These are phyloP conservation scores for Coccyzus lansbergi DNA, from an alignment of 2,797 vertebrate species.

Conservation along the genomic window DNA sequence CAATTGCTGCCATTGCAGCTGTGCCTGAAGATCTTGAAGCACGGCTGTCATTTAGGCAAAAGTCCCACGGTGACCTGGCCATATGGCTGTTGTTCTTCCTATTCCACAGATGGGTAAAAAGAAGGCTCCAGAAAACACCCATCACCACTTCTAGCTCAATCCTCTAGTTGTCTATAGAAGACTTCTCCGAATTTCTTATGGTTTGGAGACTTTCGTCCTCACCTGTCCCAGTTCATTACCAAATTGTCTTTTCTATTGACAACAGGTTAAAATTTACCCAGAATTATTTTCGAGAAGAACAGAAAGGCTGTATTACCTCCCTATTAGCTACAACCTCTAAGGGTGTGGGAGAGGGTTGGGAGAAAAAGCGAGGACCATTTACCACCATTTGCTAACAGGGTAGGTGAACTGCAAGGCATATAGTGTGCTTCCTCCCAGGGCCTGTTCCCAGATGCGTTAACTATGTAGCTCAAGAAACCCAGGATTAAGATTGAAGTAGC, in stretches of 20 bases:
- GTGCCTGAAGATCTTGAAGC: background rate
- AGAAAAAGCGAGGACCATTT: background rate
- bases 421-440: slow-evolving; percentile 25
- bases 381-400: slow-evolving; percentile 4
- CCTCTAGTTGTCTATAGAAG: background rate
- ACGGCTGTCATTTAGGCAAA: background rate
- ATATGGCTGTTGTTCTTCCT: background rate
- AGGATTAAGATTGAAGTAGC: slow-evolving; percentile 25
- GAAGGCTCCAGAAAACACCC: background rate
- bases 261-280: background rate
- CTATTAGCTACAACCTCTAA: background rate
- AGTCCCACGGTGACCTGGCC: background rate
- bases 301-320: background rate
- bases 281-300: background rate
- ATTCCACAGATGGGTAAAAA: background rate
- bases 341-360: background rate
- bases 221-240: background rate
- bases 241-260: background rate
- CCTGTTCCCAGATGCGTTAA: slow-evolving; percentile 17
- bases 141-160: background rate
- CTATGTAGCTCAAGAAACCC: slow-evolving; percentile 49
- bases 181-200: background rate
- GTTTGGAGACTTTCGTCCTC: background rate
- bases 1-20: background rate
- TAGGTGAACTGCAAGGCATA: slow-evolving; percentile 1